Evolutionary conservation across 2,888 invertebrate species (phyloP), one percentile per base, ranked within the genome.

Genomic region (Fragum sueziense): DNA sequence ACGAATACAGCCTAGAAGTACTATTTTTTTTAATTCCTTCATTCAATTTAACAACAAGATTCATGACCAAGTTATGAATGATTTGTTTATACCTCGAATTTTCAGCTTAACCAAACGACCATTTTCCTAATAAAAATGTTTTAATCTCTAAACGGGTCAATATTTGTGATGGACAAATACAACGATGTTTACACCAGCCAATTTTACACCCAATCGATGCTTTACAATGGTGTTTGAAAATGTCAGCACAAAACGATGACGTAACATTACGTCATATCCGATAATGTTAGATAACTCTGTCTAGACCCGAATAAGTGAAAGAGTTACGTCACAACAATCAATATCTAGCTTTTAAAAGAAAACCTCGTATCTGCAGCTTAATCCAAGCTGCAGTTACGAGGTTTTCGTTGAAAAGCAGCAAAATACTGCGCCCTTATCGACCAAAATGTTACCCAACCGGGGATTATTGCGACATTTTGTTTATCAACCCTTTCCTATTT

Each of bases 171-270:
- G 17, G 34, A 20, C 65, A 65, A 65, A 65, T 41, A 65, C 27
- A 11, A 17, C 41, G 25, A n/a, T 65, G 41, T 65, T 65, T 65
- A 65, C 65, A 41, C 6, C 65, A 17, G 25, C 41, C 11, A n/a
- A 65, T 27, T 37, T 65, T 65, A 33, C 41, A 65, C 65, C 22
- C 11, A 37, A 65, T 65, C 41, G 65, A 65, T 27, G 9, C n/a
- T 65, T 41, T 3, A 65, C 41, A 65, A 65, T 41, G 25, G 65
- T n/a, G 65, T 25, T 65, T 65, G 65, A 65, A 65, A 62, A 62
- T 33, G 29, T 29, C 33, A 33, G 1, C 41, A 34, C 22, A 22
- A 41, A 65, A 20, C 4, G 22, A 41, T 37, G 37, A 37, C 27
- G 25, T 41, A 9, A 27, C 25, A 11, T 65, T 65, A 41, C 41